These are phyloP conservation scores for Brachyalestes nurse DNA, from an alignment of 2,797 vertebrate genomes.

Conservation along the genomic window DNA sequence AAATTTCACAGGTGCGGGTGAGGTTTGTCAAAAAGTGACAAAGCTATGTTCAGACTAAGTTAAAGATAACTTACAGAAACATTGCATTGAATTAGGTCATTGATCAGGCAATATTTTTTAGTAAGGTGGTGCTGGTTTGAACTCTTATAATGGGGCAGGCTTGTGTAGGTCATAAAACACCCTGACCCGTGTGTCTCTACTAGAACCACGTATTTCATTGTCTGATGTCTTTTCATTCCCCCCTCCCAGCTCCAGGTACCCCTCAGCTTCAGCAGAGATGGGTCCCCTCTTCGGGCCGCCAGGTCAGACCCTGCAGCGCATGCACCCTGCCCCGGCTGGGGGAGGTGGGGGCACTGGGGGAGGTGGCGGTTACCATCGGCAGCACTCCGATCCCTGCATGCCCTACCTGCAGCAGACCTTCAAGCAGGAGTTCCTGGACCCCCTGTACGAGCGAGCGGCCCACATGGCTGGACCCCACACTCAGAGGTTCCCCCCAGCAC, in stretches of 20 bases:
- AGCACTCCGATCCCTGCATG: constrained; percentile 86
- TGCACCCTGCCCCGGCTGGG: constrained; percentile 74
- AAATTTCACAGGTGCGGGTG: too few species aligned
- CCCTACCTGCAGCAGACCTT: constrained; percentile 89
- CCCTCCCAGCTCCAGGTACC: constrained; percentile 80
- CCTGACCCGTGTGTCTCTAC: too few species aligned
- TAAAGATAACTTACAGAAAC: too few species aligned
- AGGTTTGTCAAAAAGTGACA: too few species aligned
- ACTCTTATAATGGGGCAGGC: too few species aligned
- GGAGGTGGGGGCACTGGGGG: constrained; percentile 61
- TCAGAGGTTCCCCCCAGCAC: constrained; percentile 82
- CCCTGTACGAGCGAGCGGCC: constrained; percentile 81
- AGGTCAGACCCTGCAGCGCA: constrained; percentile 82
- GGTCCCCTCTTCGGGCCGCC: constrained; percentile 83
- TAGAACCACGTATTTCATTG: neutral
- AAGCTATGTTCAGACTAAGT: too few species aligned
- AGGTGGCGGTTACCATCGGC: constrained; percentile 79
- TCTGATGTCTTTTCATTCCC: neutral
- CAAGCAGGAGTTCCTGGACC: constrained; percentile 92
- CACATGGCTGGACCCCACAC: constrained; percentile 70
- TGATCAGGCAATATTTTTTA: too few species aligned
- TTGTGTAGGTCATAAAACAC: too few species aligned
- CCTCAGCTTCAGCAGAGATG: constrained; percentile 81
- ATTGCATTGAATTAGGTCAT: too few species aligned
- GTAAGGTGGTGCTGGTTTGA: too few species aligned